These are phyloP conservation scores for Microchrysa polita DNA, from an alignment of 2,888 invertebrate species.

Conservation along the genomic window DNA sequence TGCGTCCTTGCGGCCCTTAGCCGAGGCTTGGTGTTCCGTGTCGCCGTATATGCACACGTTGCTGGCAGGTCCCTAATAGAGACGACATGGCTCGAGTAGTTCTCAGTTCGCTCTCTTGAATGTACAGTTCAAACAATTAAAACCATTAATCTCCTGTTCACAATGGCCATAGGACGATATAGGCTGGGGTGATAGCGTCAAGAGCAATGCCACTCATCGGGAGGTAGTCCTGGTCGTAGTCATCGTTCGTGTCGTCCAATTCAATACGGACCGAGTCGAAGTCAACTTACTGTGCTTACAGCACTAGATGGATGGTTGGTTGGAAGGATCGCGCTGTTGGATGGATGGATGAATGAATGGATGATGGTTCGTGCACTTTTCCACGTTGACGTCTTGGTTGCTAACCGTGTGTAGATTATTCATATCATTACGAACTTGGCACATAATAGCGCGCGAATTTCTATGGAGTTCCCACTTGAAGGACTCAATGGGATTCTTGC, in stretches of 20 bases:
- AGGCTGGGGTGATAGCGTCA: slow-evolving; percentile 9
- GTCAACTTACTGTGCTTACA: slow-evolving; percentile 18
- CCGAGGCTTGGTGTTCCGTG: background rate
- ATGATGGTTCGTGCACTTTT: slow-evolving; percentile 14
- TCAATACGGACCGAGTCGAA: background rate
- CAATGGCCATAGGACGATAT: slow-evolving; percentile 20
- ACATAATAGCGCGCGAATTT: slow-evolving; percentile 38
- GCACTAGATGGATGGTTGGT: too few species aligned
- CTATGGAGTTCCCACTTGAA: slow-evolving; percentile 35
- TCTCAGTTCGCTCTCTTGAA: slow-evolving; percentile 32
- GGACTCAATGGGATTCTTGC: slow-evolving; percentile 42
- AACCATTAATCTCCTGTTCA: slow-evolving; percentile 46
- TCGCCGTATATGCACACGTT: slow-evolving; percentile 1
- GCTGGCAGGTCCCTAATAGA: too few species aligned
- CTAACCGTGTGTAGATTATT: slow-evolving; percentile 23
- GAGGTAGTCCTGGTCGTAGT: background rate
- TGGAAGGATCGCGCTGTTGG: background rate
- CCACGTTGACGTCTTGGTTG: slow-evolving; percentile 27
- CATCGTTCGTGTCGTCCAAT: background rate
- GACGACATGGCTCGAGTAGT: slow-evolving; percentile 9
- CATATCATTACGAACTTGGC: slow-evolving; percentile 39
- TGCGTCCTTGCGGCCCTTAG: slow-evolving; percentile 4
- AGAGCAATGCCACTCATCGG: background rate
- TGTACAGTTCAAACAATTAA: slow-evolving; percentile 47
- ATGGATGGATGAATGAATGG: too few species aligned